These are phyloP conservation scores for Meandrina meandrites DNA, from an alignment of 92 coral and sea anemone genomes.

Conservation along the genomic window DNA sequence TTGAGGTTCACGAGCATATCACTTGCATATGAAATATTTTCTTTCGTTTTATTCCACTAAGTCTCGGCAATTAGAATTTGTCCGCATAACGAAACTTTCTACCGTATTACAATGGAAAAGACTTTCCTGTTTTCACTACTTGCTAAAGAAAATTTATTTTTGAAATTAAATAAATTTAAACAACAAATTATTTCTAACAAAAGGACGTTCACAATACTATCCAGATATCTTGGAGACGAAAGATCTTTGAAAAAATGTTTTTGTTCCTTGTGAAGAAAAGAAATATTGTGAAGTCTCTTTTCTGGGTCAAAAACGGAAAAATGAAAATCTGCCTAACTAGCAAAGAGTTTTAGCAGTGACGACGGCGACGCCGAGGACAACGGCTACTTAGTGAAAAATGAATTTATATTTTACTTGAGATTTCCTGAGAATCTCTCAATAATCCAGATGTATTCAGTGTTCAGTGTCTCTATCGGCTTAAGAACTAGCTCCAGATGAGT, in stretches of 20 bases:
- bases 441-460: no score
- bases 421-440: no score
- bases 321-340: neutral
- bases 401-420: no score
- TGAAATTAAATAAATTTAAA: neutral
- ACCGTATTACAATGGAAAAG: neutral
- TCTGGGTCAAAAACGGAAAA: neutral
- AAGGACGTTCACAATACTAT: neutral
- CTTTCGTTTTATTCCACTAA: neutral
- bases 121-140: neutral
- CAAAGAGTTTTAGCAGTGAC: no score
- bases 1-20: no score
- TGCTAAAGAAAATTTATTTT: neutral
- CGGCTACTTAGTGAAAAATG: no score
- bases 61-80: no score
- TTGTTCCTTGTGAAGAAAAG: constrained; percentile 10
- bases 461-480: no score
- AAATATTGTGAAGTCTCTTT: neutral
- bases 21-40: no score
- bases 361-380: no score
- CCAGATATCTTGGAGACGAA: neutral
- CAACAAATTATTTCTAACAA: neutral
- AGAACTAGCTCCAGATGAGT: no score
- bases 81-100: neutral
- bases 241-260: constrained; percentile 12